Conservation (phyloP, 1,140 invertebrate species). For the Papilio helenus region DNA sequence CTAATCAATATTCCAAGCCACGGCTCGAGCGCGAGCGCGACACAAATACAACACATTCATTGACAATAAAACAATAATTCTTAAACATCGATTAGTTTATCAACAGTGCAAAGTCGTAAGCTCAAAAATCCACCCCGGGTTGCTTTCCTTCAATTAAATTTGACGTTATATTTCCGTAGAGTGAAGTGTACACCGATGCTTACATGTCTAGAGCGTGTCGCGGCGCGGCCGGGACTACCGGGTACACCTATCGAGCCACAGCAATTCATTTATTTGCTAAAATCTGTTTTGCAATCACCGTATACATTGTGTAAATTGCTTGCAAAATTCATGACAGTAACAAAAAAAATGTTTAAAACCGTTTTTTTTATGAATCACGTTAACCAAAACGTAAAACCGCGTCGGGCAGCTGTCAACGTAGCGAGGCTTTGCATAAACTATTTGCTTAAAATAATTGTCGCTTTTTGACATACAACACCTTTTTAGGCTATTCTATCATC, state of each 20-base stretch:
- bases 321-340: no score
- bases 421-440: conserved; percentile 58
- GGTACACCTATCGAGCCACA: neutral
- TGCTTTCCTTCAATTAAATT: neutral
- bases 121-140: conserved; percentile 28
- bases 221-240: neutral
- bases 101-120: conserved; percentile 42
- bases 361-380: no score
- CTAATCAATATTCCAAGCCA: conserved; percentile 48
- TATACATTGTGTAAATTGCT: no score
- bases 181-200: conserved; percentile 21
- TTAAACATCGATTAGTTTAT: conserved; percentile 42
- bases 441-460: conserved; percentile 47
- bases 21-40: conserved; percentile 45
- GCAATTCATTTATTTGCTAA: neutral
- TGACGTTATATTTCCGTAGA: neutral
- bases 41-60: conserved; percentile 45
- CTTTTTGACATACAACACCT: conserved; percentile 46
- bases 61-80: conserved; percentile 38
- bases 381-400: no score
- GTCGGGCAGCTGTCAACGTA: conserved; percentile 30
- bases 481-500: conserved; percentile 65
- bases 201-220: conserved; percentile 6
- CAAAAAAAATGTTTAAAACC: no score
- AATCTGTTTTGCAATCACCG: neutral